These are phyloP conservation scores for Drosophila niveifrons DNA, from an alignment of 2,888 invertebrate genomes.

Conservation along the genomic window DNA sequence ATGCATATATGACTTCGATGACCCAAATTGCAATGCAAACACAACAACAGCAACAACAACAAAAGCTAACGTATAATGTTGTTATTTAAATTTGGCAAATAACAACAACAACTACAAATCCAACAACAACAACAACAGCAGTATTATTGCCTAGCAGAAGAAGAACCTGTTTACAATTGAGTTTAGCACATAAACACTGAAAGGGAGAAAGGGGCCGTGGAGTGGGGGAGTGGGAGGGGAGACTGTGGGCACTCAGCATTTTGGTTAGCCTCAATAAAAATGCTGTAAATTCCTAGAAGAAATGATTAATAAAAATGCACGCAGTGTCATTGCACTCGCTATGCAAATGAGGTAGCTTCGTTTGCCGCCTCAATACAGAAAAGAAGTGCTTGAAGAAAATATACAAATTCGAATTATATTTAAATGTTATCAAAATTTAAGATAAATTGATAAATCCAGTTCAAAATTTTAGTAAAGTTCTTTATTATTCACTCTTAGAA, in stretches of 20 bases:
- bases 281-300: conserved; percentile 80
- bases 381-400: too few relatives aligned
- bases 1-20: conserved; percentile 78
- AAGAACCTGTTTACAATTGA: conserved; percentile 73
- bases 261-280: conserved; percentile 80
- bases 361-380: too few relatives aligned
- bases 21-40: conserved; percentile 81
- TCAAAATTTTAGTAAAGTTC: too few relatives aligned
- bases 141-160: background rate
- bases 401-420: too few relatives aligned
- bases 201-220: background rate
- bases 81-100: conserved; percentile 79
- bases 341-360: conserved; percentile 7
- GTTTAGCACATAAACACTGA: conserved; percentile 71
- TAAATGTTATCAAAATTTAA: too few relatives aligned
- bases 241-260: conserved; percentile 41
- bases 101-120: conserved; percentile 49
- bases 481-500: accelerated
- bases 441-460: too few relatives aligned
- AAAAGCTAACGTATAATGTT: conserved; percentile 56
- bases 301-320: conserved; percentile 77
- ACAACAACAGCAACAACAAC: conserved; percentile 36
- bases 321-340: conserved; percentile 45
- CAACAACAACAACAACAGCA: conserved; percentile 15
- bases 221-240: background rate